Evolutionary conservation across 2,113 vertebrate species (phyloP).

Genomic region (Triplophysa siluroides): DNA sequence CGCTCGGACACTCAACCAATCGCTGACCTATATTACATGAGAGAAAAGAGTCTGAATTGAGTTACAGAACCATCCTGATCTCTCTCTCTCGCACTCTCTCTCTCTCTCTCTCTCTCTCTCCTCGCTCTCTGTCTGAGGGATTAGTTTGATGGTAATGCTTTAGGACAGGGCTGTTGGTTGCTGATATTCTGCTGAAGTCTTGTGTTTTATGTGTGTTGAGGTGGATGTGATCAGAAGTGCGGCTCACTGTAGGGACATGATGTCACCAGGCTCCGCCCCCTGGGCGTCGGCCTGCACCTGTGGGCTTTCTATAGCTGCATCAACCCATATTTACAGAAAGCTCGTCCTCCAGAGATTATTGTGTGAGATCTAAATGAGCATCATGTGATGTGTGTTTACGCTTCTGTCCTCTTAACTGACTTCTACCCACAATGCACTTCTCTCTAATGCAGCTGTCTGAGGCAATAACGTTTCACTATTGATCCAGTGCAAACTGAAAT

Average conservation of each 20-base stretch:
- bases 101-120: background rate
- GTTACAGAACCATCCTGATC: background rate
- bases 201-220: no score
- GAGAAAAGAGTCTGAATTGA: background rate
- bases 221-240: no score
- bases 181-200: background rate
- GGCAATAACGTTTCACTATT: background rate
- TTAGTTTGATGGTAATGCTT: background rate
- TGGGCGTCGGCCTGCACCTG: background rate
- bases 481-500: conserved; percentile 1
- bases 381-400: background rate
- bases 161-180: background rate
- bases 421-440: conserved; percentile 11
- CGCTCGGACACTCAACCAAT: background rate
- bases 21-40: background rate
- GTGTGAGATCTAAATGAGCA: no score
- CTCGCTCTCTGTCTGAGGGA: background rate
- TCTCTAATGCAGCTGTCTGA: background rate
- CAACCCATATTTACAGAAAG: no score
- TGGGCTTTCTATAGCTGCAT: no score
- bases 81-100: conserved; percentile 8
- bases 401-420: background rate
- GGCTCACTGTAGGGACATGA: background rate
- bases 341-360: no score
- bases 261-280: background rate